Conservation (phyloP, 2,113 vertebrate genomes). For the Cheilinus undulatus region DNA sequence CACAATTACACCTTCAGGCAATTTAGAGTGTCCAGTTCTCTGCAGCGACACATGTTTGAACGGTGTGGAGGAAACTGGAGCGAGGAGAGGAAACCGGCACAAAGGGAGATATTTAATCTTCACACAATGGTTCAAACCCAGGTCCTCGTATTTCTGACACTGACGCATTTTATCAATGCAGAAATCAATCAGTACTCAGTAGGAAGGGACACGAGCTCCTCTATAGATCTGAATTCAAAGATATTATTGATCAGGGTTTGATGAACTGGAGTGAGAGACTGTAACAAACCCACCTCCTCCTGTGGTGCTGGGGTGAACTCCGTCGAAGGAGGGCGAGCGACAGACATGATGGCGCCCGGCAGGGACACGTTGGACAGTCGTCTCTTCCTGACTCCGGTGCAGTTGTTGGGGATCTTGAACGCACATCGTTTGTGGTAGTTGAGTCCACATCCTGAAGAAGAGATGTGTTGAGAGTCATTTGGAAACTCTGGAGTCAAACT, state of each 20-base stretch:
- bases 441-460: constrained; percentile 89
- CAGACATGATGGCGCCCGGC: constrained; percentile 34
- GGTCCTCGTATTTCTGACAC: neutral
- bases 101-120: neutral
- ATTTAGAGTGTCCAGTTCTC: constrained; percentile 13
- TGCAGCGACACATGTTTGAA: neutral
- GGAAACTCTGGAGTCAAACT: no score
- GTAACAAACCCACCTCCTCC: constrained; percentile 85
- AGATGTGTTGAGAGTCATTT: no score
- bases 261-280: no score
- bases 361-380: constrained; percentile 89
- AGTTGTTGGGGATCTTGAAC: constrained; percentile 96
- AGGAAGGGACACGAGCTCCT: neutral
- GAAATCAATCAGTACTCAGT: neutral
- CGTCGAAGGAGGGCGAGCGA: constrained; percentile 53
- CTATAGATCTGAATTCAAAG: neutral
- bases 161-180: neutral
- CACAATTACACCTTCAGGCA: constrained; percentile 8
- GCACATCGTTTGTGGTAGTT: constrained; percentile 95
- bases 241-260: no score
- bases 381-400: constrained; percentile 91
- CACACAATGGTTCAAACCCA: neutral
- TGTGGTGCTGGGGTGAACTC: constrained; percentile 80
- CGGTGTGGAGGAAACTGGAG: no score
- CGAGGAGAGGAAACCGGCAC: constrained; percentile 30